Evolutionary conservation across 2,113 vertebrate species (phyloP).

Genomic region (Paedocypris sp.): DNA sequence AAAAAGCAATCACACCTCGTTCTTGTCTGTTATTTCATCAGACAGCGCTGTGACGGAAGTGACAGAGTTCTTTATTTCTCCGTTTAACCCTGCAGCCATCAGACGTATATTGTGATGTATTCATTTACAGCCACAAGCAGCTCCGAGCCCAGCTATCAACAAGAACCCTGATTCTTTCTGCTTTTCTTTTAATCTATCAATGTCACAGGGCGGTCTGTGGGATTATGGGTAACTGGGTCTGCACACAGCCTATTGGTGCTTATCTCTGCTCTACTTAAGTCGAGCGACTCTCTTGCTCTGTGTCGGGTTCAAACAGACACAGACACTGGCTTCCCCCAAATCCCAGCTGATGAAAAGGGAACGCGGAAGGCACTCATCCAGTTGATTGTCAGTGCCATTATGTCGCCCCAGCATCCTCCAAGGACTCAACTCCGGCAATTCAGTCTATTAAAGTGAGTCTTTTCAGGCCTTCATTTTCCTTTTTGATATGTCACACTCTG

Average conservation of each 20-base stretch:
- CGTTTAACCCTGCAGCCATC: no score
- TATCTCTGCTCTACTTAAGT: constrained; percentile 46
- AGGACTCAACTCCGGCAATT: constrained; percentile 36
- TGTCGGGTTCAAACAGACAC: constrained; percentile 24
- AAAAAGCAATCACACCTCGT: constrained; percentile 9
- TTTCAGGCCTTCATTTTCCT: constrained; percentile 38
- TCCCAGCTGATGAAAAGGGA: constrained; percentile 8
- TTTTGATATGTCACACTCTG: constrained; percentile 49
- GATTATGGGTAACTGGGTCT: constrained; percentile 46
- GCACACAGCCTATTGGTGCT: constrained; percentile 35
- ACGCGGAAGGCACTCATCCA: constrained; percentile 41
- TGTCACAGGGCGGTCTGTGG: constrained; percentile 45
- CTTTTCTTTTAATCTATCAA: constrained; percentile 53
- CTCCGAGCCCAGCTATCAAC: constrained; percentile 25
- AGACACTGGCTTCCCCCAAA: constrained; percentile 28
- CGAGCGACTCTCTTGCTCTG: constrained; percentile 26
- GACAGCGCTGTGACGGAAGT: constrained; percentile 3
- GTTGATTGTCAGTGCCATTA: constrained; percentile 57
- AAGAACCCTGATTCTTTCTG: constrained; percentile 19
- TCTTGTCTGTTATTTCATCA: not conserved
- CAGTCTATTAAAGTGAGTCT: constrained; percentile 46
- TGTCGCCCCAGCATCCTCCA: constrained; percentile 37
- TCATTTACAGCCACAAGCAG: constrained; percentile 23
- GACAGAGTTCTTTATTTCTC: constrained; percentile 36
- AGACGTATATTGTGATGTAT: constrained; percentile 28